phyloP scores from a whole-genome alignment of 2,888 invertebrate genomes.

The Autographa pulchrina region DNA sequence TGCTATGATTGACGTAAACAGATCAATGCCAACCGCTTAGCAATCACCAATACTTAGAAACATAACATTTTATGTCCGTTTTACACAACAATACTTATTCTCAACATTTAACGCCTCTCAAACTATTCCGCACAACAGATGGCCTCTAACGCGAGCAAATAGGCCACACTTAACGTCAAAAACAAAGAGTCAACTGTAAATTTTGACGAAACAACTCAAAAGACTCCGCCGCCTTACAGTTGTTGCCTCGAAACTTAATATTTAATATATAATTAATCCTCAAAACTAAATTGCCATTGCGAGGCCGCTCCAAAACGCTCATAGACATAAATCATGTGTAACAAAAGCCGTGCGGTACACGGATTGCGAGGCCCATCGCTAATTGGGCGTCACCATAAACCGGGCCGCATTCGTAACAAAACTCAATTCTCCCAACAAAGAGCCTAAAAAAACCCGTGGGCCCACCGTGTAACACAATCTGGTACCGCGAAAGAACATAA shows the following conservation, averaged over 20 bases:
- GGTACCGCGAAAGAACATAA: constrained; percentile 86
- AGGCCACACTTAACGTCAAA: constrained; percentile 46
- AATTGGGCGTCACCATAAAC: constrained; percentile 78
- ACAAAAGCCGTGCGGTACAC: constrained; percentile 78
- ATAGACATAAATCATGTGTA: constrained; percentile 82
- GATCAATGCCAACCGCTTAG: constrained; percentile 48
- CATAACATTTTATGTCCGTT: constrained; percentile 32
- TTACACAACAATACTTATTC: constrained; percentile 41
- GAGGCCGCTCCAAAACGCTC: constrained; percentile 57
- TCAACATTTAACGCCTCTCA: constrained; percentile 29
- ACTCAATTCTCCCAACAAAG: constrained; percentile 73
- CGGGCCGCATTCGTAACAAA: constrained; percentile 64
- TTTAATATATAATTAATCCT: constrained; percentile 65
- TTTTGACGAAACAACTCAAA: constrained; percentile 32
- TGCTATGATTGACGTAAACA: constrained; percentile 53
- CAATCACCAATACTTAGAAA: constrained; percentile 40
- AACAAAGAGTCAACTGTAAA: constrained; percentile 50
- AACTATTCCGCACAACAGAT: constrained; percentile 33
- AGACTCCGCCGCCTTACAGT: constrained; percentile 51
- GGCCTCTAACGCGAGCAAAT: constrained; percentile 41
- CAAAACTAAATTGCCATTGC: constrained; percentile 66
- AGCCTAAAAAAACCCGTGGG: constrained; percentile 68
- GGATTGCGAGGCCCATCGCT: constrained; percentile 70
- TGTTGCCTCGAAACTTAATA: constrained; percentile 65
- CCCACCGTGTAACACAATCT: constrained; percentile 79